Evolutionary conservation across 2,797 vertebrate genomes (phyloP).

Genomic region (Enteromius thamalakanensis): DNA sequence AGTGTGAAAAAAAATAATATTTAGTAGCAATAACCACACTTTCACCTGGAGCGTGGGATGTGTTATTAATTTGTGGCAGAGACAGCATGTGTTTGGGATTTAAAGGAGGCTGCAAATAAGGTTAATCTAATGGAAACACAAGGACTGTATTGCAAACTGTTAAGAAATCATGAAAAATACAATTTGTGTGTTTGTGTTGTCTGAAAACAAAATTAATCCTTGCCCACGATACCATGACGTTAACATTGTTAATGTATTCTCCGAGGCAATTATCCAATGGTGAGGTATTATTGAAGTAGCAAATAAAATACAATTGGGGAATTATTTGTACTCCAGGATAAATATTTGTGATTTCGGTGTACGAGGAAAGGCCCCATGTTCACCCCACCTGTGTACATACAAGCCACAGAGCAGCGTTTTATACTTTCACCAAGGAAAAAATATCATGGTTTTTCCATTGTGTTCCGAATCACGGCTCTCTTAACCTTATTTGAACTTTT

Average conservation of each 20-base stretch:
- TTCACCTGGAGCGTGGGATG: slow-evolving; percentile 62
- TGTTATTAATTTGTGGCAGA: slow-evolving; percentile 64
- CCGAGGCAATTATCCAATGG: slow-evolving; percentile 58
- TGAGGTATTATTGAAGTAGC: slow-evolving; percentile 66
- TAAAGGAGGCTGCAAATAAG: slow-evolving; percentile 62
- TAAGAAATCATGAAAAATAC: slow-evolving; percentile 64
- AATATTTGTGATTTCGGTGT: slow-evolving; percentile 47
- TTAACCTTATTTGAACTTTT: slow-evolving; percentile 63
- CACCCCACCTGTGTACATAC: not conserved
- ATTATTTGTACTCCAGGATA: slow-evolving; percentile 50
- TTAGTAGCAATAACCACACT: slow-evolving; percentile 60
- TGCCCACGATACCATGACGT: slow-evolving; percentile 58
- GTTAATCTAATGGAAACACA: slow-evolving; percentile 66
- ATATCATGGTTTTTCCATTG: slow-evolving; percentile 67
- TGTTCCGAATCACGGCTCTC: slow-evolving; percentile 70
- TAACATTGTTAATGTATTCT: slow-evolving; percentile 63
- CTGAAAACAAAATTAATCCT: slow-evolving; percentile 62
- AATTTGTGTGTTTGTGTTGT: slow-evolving; percentile 64
- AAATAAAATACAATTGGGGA: slow-evolving; percentile 54
- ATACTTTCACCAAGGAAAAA: slow-evolving; percentile 67
- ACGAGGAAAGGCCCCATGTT: not conserved
- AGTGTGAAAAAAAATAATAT: slow-evolving; percentile 51
- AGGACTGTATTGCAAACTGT: slow-evolving; percentile 64
- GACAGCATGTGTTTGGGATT: slow-evolving; percentile 63
- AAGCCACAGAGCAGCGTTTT: not conserved